These are phyloP conservation scores for Phalacrocorax pelagicus DNA, from an alignment of 2,113 vertebrate species.

Conservation along the genomic window DNA sequence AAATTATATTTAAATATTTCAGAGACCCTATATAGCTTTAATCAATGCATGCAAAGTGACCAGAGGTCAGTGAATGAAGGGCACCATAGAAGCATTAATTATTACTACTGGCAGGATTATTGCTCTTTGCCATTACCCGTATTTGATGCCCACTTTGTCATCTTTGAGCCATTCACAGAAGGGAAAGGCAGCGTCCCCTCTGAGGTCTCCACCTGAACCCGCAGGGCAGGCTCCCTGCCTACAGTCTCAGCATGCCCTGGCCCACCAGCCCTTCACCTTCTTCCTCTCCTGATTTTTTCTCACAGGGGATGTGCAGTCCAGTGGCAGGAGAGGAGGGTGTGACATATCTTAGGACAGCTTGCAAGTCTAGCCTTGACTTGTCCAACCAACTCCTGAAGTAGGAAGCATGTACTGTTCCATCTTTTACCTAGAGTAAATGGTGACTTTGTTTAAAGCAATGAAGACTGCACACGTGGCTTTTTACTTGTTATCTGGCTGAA, in stretches of 20 bases:
- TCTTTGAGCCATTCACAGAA: not conserved
- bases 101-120: not conserved
- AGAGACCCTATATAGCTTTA: not conserved
- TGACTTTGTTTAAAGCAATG: not conserved
- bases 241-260: not conserved
- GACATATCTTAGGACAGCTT: not conserved
- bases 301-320: not conserved
- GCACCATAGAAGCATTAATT: not conserved
- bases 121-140: not conserved
- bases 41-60: not conserved
- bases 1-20: not conserved
- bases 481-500: not conserved
- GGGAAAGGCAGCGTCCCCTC: not conserved
- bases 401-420: not conserved
- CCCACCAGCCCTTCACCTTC: not conserved
- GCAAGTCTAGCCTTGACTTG: not conserved
- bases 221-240: not conserved
- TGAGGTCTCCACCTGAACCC: not conserved
- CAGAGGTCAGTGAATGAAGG: not conserved
- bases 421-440: not conserved
- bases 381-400: not conserved
- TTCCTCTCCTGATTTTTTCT: not conserved
- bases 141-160: not conserved
- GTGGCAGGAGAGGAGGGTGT: not conserved
- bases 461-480: not conserved